phyloP scores from a whole-genome alignment of 2,888 invertebrate species.

The Prosapia bicincta region DNA sequence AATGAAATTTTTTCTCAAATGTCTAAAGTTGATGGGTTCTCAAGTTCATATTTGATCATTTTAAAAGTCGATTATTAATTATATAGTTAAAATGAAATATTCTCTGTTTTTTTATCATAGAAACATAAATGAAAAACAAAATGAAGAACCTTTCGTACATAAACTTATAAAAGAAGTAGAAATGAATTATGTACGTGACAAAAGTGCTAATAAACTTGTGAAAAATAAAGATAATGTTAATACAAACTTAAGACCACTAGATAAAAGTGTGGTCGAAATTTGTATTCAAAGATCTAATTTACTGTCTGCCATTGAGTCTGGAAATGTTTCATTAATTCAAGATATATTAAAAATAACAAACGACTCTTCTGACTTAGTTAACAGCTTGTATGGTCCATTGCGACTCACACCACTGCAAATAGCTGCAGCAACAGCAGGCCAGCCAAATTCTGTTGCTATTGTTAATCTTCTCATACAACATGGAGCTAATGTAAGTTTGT shows the following conservation, averaged over 20 bases:
- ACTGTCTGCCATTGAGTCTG: not conserved
- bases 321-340: not conserved
- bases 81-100: too few species aligned
- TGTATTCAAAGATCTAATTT: not conserved
- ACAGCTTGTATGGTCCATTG: conserved; percentile 6
- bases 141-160: too few species aligned
- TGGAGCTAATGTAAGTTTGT: conserved; percentile 13
- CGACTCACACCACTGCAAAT: conserved; percentile 14
- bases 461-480: conserved; percentile 8
- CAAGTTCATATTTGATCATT: too few species aligned
- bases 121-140: too few species aligned
- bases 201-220: not conserved
- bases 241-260: not conserved
- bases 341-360: not conserved
- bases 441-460: not conserved
- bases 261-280: not conserved
- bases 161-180: not conserved
- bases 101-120: too few species aligned
- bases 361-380: not conserved
- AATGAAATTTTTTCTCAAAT: too few species aligned
- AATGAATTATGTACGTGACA: not conserved
- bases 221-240: not conserved
- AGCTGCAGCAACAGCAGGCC: not conserved
- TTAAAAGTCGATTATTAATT: too few species aligned
- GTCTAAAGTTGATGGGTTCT: too few species aligned